These are phyloP conservation scores for Xestia c-nigrum DNA, from an alignment of 2,888 invertebrate species.

Conservation along the genomic window DNA sequence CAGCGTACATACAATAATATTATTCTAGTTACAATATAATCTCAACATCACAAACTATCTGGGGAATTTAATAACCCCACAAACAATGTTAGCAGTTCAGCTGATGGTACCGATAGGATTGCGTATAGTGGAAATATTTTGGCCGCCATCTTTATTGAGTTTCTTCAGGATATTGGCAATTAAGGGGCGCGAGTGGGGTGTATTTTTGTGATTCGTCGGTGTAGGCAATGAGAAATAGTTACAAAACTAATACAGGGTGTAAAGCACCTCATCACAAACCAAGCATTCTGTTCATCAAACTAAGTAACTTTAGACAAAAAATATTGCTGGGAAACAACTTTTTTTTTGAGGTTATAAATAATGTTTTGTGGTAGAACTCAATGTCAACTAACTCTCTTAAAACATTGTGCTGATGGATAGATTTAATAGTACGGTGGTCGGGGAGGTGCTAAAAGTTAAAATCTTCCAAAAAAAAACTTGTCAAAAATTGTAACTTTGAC, in stretches of 20 bases:
- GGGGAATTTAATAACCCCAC: conserved; percentile 54
- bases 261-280: no score
- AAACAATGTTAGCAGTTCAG: conserved; percentile 44
- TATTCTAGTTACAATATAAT: conserved; percentile 37
- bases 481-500: no score
- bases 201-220: conserved; percentile 4
- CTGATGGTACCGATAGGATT: conserved; percentile 50
- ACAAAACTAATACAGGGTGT: background rate
- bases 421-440: no score
- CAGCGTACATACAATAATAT: background rate
- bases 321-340: no score
- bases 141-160: conserved; percentile 41
- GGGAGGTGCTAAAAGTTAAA: no score
- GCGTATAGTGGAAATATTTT: conserved; percentile 51
- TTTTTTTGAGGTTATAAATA: no score
- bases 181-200: conserved; percentile 27
- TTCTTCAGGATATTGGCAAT: conserved; percentile 57
- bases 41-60: conserved; percentile 34
- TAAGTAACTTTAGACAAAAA: no score
- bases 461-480: no score
- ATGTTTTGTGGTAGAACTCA: no score
- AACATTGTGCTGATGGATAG: no score
- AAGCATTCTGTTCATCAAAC: no score
- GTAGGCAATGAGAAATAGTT: background rate
- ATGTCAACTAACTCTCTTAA: no score